Percentiles rank a stretch among this genome's conserved stretches.
Evolutionary conservation across 2,797 vertebrate species (phyloP).

Genomic region (Rhodeus uyekii): DNA sequence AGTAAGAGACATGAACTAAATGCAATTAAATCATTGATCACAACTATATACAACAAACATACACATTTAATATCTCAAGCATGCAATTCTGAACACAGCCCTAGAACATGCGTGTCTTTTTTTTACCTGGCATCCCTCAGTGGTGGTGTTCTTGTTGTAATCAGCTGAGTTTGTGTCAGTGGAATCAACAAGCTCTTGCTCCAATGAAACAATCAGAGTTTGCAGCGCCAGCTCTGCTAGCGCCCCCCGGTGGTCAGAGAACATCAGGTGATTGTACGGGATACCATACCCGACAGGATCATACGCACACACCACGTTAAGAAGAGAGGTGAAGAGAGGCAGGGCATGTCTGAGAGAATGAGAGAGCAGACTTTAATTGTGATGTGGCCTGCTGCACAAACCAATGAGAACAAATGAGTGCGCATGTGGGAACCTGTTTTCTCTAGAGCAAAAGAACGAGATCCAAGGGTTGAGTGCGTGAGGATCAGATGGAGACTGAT

Average conservation of each 20-base stretch:
- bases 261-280: conserved; percentile 97
- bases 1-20: too few relatives aligned
- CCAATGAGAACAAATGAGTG: neutral
- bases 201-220: conserved; percentile 93
- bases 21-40: accelerated
- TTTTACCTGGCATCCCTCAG: conserved; percentile 27
- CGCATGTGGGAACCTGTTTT: conserved; percentile 83
- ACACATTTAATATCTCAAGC: neutral
- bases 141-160: neutral
- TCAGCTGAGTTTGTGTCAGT: conserved; percentile 64
- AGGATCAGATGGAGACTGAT: conserved; percentile 89
- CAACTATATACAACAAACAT: neutral
- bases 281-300: conserved; percentile 97
- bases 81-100: neutral
- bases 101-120: neutral
- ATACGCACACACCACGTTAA: conserved; percentile 95
- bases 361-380: neutral
- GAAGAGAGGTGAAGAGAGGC: conserved; percentile 95
- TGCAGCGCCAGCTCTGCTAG: conserved; percentile 95
- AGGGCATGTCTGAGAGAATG: conserved; percentile 84
- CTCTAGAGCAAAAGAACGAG: conserved; percentile 96
- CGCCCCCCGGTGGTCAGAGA: conserved; percentile 93
- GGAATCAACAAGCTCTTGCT: conserved; percentile 83
- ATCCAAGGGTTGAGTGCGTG: conserved; percentile 92
- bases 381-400: neutral